Evolutionary conservation across 2,113 vertebrate species (phyloP).

Genomic region (Campylomormyrus numenius): DNA sequence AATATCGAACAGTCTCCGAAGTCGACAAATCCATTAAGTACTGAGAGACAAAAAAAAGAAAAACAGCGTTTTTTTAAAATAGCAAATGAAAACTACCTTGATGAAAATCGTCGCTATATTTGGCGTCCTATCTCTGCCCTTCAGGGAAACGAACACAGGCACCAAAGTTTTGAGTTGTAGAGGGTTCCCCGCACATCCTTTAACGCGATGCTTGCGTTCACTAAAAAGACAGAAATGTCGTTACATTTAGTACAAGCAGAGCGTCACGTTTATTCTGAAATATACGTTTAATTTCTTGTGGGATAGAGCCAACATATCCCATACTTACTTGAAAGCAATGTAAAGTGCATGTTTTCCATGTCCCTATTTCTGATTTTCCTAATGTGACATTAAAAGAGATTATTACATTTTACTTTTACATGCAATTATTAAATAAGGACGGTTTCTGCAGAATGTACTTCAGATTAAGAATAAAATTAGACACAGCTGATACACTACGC

Average conservation of each 20-base stretch:
- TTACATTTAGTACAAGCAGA: conserved; percentile 19
- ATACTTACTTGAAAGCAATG: conserved; percentile 17
- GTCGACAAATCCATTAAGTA: background rate
- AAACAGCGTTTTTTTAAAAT: conserved; percentile 8
- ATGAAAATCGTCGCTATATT: conserved; percentile 45
- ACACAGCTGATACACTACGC: background rate
- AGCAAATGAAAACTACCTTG: conserved; percentile 45
- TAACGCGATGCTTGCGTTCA: conserved; percentile 27
- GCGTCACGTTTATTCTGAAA: conserved; percentile 3
- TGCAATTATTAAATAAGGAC: background rate
- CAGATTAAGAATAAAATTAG: background rate
- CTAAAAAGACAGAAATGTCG: conserved; percentile 50
- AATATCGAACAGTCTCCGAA: background rate
- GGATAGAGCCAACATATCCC: background rate
- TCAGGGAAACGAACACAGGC: conserved; percentile 45
- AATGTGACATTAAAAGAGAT: conserved; percentile 7
- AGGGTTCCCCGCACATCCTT: conserved; percentile 34
- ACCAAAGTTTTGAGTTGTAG: conserved; percentile 43
- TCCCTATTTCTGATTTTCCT: background rate
- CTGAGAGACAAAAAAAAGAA: background rate
- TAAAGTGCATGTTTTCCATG: conserved; percentile 3
- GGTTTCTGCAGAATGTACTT: background rate
- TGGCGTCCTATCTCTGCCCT: conserved; percentile 42
- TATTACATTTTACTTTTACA: background rate
- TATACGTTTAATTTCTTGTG: background rate